phyloP scores from a whole-genome alignment of 2,888 invertebrate species.

The Alentia gelatinosa region DNA sequence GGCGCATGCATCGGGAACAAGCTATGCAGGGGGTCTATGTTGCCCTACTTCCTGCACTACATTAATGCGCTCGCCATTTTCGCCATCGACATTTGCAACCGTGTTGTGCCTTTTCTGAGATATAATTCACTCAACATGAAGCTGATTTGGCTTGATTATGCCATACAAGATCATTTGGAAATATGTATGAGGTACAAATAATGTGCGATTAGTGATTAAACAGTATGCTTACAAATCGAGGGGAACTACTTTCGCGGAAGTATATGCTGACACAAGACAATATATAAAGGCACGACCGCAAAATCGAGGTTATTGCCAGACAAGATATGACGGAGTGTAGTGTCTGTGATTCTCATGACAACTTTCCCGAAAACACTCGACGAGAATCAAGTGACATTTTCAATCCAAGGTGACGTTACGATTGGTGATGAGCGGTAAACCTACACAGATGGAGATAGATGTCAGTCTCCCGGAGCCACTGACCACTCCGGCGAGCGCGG shows the following conservation, averaged over 20 bases:
- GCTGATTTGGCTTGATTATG: background rate
- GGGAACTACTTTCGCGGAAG: slow-evolving; percentile 27
- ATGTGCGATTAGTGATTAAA: background rate
- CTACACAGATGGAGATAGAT: background rate
- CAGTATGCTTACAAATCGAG: background rate
- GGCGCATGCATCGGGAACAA: background rate
- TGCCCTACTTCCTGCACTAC: background rate
- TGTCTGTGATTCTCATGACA: background rate
- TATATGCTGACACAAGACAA: background rate
- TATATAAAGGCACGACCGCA: background rate
- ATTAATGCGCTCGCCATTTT: slow-evolving; percentile 18
- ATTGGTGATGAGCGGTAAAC: background rate
- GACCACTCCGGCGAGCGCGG: too few species aligned
- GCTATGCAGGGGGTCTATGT: slow-evolving; percentile 1
- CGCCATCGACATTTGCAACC: background rate
- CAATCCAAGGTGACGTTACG: slow-evolving; percentile 15
- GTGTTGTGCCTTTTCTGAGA: background rate
- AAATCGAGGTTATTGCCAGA: background rate
- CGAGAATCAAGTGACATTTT: background rate
- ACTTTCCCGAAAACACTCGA: background rate
- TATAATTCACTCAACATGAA: background rate
- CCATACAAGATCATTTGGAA: background rate
- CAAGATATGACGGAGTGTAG: slow-evolving; percentile 12
- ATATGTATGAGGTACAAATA: background rate
- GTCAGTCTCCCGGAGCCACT: background rate